Conservation (phyloP, 1,140 invertebrate genomes). For the Megalopta genalis region DNA sequence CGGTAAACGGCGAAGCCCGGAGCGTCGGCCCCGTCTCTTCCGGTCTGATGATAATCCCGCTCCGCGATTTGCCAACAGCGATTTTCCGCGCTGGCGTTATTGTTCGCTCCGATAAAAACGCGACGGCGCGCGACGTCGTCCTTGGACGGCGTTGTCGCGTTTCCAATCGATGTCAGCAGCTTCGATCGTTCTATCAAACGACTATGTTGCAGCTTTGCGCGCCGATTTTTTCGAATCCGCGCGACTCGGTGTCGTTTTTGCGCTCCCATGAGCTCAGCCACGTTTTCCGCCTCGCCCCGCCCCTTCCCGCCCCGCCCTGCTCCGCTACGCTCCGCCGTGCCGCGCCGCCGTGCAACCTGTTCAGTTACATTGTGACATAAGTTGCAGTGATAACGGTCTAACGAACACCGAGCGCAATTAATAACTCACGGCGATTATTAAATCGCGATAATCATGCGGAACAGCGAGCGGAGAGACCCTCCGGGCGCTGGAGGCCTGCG, state of each 20-base stretch:
- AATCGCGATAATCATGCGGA: constrained; percentile 26
- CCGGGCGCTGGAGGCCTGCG: too few relatives aligned
- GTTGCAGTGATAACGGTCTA: constrained; percentile 38
- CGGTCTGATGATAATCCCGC: neutral
- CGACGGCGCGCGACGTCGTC: neutral
- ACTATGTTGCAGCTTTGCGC: neutral
- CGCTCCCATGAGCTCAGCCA: neutral
- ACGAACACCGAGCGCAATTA: constrained; percentile 35
- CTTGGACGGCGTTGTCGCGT: constrained; percentile 25
- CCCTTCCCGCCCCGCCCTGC: too few relatives aligned
- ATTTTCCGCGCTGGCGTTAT: neutral
- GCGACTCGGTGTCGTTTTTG: neutral
- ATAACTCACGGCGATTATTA: constrained; percentile 25
- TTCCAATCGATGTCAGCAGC: neutral
- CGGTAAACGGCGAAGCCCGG: neutral
- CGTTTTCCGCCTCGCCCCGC: neutral
- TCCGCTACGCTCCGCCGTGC: neutral
- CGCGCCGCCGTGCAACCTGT: neutral
- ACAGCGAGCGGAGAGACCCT: neutral
- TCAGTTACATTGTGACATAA: constrained; percentile 33
- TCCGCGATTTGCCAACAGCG: neutral
- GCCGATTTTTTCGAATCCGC: neutral
- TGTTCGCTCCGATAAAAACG: neutral
- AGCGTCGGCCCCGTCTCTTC: constrained; percentile 13
- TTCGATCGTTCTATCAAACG: too few relatives aligned